Percentiles rank a stretch among this genome's conserved stretches.
These are phyloP conservation scores for Heterotilapia buettikoferi DNA, from an alignment of 2,113 vertebrate species.

Conservation along the genomic window DNA sequence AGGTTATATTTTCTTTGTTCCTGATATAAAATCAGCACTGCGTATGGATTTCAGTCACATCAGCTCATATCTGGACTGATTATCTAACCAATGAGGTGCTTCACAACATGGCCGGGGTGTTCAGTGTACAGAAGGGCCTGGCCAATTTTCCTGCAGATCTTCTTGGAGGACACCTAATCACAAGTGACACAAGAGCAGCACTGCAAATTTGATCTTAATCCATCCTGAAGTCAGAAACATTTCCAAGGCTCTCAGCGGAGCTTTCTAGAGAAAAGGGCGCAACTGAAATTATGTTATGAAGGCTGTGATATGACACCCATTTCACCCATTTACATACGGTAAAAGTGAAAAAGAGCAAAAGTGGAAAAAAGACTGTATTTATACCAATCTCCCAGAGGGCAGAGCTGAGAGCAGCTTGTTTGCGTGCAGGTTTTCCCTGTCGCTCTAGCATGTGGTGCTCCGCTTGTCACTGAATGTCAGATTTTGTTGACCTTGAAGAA, in stretches of 20 bases:
- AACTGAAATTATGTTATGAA: background rate
- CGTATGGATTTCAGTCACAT: constrained; percentile 31
- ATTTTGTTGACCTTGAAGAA: background rate
- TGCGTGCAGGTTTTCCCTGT: background rate
- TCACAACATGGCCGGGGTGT: background rate
- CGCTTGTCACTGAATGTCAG: background rate
- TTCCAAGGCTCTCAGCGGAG: constrained; percentile 48
- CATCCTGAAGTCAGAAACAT: constrained; percentile 63
- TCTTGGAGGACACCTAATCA: constrained; percentile 63
- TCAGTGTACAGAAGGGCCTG: background rate
- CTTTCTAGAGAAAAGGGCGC: constrained; percentile 22
- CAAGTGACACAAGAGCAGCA: constrained; percentile 57
- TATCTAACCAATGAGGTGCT: constrained; percentile 41
- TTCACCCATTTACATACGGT: constrained; percentile 10
- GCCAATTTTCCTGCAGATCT: constrained; percentile 43
- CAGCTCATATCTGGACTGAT: constrained; percentile 24
- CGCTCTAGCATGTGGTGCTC: background rate
- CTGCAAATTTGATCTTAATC: constrained; percentile 61
- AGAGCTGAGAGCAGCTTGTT: background rate
- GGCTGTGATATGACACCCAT: constrained; percentile 20
- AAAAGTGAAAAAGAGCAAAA: background rate
- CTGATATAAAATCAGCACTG: background rate
- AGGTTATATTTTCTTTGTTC: background rate
- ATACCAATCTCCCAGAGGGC: background rate
- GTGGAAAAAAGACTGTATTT: background rate